Conservation (phyloP, 2,113 vertebrate genomes). For the Proteles cristata region DNA sequence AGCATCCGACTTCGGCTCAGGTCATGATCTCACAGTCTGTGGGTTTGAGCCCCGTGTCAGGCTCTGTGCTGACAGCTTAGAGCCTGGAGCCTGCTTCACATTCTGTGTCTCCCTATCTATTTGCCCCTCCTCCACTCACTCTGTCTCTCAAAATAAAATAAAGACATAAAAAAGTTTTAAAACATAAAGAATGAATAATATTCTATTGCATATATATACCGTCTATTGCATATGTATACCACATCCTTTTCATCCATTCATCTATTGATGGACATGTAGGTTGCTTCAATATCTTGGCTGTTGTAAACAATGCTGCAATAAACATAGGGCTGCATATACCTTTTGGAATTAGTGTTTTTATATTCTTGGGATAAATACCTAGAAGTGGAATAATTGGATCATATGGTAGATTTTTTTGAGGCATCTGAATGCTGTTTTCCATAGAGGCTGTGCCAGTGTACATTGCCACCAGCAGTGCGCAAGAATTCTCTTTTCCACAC, state of each 20-base stretch:
- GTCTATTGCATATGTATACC: background rate
- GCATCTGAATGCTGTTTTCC: background rate
- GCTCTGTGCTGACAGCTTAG: no score
- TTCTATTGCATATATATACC: background rate
- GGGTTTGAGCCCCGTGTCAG: no score
- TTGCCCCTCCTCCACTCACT: no score
- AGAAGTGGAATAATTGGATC: background rate
- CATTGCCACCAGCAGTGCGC: background rate
- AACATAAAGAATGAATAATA: background rate
- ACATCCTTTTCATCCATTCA: background rate
- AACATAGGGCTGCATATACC: background rate
- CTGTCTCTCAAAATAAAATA: no score
- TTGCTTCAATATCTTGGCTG: background rate
- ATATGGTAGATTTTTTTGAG: background rate
- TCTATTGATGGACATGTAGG: background rate
- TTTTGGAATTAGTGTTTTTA: background rate
- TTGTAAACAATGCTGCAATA: background rate
- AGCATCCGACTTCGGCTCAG: no score
- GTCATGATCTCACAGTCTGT: no score
- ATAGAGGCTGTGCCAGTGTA: background rate
- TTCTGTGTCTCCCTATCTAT: no score
- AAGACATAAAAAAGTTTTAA: no score
- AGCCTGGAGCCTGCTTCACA: no score
- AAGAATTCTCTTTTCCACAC: background rate
- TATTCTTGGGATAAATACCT: background rate